Percentiles rank a stretch among this genome's conserved stretches.
Conservation (phyloP, 1,140 invertebrate genomes). For the Diuraphis noxia region DNA sequence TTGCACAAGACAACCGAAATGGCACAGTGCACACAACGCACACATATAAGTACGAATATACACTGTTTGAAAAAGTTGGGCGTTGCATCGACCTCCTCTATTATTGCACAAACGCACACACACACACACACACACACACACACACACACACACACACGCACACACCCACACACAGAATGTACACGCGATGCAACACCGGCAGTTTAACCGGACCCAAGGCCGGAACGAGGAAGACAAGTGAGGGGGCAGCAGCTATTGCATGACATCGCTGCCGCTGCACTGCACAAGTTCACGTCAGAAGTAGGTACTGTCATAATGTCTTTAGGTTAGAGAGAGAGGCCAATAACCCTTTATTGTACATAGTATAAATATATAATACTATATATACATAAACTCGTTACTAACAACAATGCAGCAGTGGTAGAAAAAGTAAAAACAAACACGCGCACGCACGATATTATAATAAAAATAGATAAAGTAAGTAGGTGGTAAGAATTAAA, state of each 20-base stretch:
- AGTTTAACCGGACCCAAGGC: conserved; percentile 28
- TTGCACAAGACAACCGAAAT: conserved; percentile 37
- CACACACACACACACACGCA: not conserved
- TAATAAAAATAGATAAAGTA: not conserved
- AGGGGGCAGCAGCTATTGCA: conserved; percentile 5
- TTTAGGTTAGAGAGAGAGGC: not conserved
- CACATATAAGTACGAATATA: not conserved
- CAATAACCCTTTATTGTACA: conserved; percentile 9
- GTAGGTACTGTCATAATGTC: not conserved
- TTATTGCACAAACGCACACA: not conserved
- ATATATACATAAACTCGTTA: not conserved
- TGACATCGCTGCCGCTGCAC: not conserved
- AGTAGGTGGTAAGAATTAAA: not conserved
- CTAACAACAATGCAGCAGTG: not conserved
- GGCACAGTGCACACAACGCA: conserved; percentile 3
- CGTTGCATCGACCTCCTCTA: conserved; percentile 2
- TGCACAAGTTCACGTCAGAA: not conserved
- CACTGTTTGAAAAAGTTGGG: not conserved
- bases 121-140: not conserved
- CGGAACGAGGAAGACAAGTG: not conserved
- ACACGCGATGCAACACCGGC: not conserved
- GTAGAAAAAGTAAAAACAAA: not conserved
- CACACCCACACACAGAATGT: not conserved
- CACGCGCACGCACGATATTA: not conserved
- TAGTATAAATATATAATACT: not conserved